Conservation (phyloP, 2,888 invertebrate genomes). For the Andrena trimmerana region DNA sequence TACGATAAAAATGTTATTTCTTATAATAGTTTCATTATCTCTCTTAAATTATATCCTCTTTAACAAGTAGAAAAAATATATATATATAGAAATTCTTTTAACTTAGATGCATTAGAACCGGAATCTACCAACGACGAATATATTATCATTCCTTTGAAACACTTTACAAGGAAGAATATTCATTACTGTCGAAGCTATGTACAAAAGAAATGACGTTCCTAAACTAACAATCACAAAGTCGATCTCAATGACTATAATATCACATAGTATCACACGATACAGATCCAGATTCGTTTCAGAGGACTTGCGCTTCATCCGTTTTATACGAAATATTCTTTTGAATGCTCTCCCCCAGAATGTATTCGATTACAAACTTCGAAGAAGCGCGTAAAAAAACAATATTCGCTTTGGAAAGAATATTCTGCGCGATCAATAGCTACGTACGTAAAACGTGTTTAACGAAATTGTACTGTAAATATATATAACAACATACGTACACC, state of each 20-base stretch:
- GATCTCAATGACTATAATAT: constrained; percentile 41
- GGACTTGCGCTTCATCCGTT: constrained; percentile 16
- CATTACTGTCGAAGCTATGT: neutral
- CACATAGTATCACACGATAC: constrained; percentile 63
- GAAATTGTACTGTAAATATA: constrained; percentile 14
- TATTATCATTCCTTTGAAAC: constrained; percentile 2
- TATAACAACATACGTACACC: constrained; percentile 25
- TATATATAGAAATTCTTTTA: neutral
- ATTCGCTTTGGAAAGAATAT: constrained; percentile 6
- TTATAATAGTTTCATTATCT: neutral
- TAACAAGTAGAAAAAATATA: neutral
- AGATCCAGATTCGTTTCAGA: constrained; percentile 28
- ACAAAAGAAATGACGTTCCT: constrained; percentile 23
- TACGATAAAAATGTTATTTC: neutral
- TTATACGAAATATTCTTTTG: neutral
- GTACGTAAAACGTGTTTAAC: constrained; percentile 14
- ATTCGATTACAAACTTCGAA: neutral
- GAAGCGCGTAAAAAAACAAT: neutral
- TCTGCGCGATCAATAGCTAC: neutral
- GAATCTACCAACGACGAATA: constrained; percentile 3
- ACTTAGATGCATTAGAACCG: neutral
- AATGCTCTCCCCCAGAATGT: neutral
- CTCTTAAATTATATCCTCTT: constrained; percentile 2
- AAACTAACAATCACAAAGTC: constrained; percentile 38
- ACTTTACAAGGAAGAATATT: neutral